Conservation (phyloP, 2,888 invertebrate species). For the Disparrhopalites patrizii region DNA sequence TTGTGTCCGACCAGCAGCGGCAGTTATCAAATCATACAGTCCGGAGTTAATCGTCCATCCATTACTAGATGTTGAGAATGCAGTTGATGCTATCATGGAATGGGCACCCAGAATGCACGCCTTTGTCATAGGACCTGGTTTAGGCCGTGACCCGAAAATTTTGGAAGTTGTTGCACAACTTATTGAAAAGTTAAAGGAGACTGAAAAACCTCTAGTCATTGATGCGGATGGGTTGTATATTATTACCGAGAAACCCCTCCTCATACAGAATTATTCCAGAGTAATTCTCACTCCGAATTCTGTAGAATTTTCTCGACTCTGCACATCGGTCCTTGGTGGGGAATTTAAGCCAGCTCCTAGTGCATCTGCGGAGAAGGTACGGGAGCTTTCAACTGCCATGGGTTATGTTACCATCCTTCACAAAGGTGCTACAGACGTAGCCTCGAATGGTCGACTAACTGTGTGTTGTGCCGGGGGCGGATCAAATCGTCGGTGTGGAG, state of each 20-base stretch:
- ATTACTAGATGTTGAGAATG: conserved; percentile 62
- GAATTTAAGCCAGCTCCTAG: conserved; percentile 53
- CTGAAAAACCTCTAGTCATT: conserved; percentile 72
- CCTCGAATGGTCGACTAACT: conserved; percentile 55
- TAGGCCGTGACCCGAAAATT: conserved; percentile 69
- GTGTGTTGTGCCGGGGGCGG: conserved; percentile 66
- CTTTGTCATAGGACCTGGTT: conserved; percentile 85
- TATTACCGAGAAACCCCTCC: conserved; percentile 63
- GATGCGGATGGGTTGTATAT: conserved; percentile 90
- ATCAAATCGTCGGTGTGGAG: conserved; percentile 88
- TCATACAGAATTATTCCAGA: conserved; percentile 67
- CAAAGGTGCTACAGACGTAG: conserved; percentile 66
- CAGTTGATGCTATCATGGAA: conserved; percentile 63
- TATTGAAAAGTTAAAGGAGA: conserved; percentile 56
- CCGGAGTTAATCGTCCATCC: conserved; percentile 98
- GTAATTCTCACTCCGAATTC: conserved; percentile 86
- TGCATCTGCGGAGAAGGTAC: conserved; percentile 52
- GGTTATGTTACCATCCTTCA: conserved; percentile 62
- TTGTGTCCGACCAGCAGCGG: conserved; percentile 77
- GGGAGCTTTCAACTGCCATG: conserved; percentile 54
- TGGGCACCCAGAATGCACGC: conserved; percentile 85
- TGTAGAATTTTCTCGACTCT: conserved; percentile 78
- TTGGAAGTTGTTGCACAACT: conserved; percentile 63
- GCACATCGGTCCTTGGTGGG: conserved; percentile 56
- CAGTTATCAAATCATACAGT: conserved; percentile 90